Conservation (phyloP, 2,113 vertebrate genomes). For the Oxyruncus cristatus region DNA sequence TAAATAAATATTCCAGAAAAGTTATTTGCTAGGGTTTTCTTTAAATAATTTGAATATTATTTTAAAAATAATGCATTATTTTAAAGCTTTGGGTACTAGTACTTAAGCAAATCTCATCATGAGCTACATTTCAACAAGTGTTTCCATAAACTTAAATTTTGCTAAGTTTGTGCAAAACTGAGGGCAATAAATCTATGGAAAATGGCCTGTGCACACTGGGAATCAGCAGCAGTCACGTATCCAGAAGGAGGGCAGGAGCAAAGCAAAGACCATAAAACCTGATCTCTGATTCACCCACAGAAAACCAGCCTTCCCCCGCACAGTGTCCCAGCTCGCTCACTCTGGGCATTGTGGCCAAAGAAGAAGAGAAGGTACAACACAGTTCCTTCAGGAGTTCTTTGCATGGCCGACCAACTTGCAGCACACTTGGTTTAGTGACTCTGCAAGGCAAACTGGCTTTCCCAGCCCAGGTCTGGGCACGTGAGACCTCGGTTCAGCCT, state of each 20-base stretch:
- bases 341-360: neutral
- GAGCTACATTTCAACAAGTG: neutral
- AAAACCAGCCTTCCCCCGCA: too few relatives aligned
- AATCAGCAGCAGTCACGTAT: neutral
- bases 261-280: neutral
- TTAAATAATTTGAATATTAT: neutral
- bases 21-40: neutral
- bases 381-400: neutral
- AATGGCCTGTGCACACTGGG: neutral
- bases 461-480: neutral
- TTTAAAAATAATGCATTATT: neutral
- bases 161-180: too few relatives aligned
- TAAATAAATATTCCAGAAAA: neutral
- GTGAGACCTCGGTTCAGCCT: rapidly evolving
- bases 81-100: neutral
- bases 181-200: neutral
- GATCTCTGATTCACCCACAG: neutral
- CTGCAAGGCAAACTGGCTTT: neutral
- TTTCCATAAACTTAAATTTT: neutral
- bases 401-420: rapidly evolving
- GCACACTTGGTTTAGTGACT: neutral
- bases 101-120: neutral
- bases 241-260: neutral
- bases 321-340: neutral
- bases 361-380: neutral